phyloP scores from a whole-genome alignment of 2,113 vertebrate genomes.

The Perognathus longimembris region DNA sequence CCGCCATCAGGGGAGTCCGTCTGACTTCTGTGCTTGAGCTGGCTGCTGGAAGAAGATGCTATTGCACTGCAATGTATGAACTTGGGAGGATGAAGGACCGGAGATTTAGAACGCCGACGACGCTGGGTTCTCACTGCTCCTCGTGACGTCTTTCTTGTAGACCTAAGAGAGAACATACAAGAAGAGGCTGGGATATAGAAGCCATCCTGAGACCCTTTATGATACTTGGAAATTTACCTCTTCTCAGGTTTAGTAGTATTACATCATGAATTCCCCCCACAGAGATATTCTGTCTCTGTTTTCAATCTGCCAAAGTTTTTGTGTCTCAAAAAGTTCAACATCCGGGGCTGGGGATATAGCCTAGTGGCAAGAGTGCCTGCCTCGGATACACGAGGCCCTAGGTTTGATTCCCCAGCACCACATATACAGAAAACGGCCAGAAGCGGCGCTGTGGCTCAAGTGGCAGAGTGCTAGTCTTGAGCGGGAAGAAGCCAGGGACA shows the following conservation, averaged over 20 bases:
- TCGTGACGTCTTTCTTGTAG: constrained; percentile 92
- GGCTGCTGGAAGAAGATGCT: constrained; percentile 83
- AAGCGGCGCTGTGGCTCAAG: too few species aligned
- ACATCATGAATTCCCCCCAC: not conserved
- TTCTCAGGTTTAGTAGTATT: not conserved
- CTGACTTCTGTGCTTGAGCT: constrained; percentile 90
- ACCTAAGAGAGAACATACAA: constrained; percentile 83
- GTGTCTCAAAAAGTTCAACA: too few species aligned
- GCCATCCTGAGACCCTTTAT: not conserved
- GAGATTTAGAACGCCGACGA: constrained; percentile 95
- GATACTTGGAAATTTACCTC: not conserved
- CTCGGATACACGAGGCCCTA: too few species aligned
- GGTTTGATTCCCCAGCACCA: too few species aligned
- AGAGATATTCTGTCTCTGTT: not conserved
- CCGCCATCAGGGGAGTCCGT: constrained; percentile 83
- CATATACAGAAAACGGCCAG: too few species aligned
- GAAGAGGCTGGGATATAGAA: constrained; percentile 20
- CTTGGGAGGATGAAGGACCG: constrained; percentile 95
- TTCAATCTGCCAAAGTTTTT: constrained; percentile 17
- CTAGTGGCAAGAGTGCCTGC: too few species aligned
- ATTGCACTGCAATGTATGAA: constrained; percentile 95
- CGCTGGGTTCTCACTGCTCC: constrained; percentile 92
- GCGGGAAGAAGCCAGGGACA: too few species aligned
- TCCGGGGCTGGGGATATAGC: too few species aligned
- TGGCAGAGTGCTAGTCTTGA: too few species aligned